Conservation (phyloP, 2,113 vertebrate species). For the Trematocara unimaculatum region DNA sequence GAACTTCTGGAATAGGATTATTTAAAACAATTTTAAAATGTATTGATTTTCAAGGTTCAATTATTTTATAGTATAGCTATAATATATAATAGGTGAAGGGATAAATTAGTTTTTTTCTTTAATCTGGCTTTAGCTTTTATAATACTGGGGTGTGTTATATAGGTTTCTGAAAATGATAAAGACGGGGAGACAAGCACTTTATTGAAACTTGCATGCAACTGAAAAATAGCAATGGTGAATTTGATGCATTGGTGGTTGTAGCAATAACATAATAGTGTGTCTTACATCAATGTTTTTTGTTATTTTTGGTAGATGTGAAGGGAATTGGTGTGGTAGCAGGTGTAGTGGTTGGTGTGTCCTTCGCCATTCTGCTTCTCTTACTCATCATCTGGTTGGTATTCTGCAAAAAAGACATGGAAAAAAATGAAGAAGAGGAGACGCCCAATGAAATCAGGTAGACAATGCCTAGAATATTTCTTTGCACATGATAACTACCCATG, state of each 20-base stretch:
- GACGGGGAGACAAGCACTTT: background rate
- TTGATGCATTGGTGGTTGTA: background rate
- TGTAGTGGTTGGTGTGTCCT: slow-evolving; percentile 79
- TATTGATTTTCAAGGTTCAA: background rate
- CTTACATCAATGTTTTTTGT: background rate
- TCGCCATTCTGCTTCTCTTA: slow-evolving; percentile 78
- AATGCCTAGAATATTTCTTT: background rate
- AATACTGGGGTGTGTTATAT: background rate
- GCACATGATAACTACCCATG: background rate
- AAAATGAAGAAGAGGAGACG: slow-evolving; percentile 88
- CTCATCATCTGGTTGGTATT: slow-evolving; percentile 83
- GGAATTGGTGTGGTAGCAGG: slow-evolving; percentile 82
- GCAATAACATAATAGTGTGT: background rate
- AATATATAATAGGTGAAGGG: background rate
- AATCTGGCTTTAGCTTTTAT: background rate
- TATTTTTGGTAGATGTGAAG: slow-evolving; percentile 70
- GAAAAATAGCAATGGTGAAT: background rate
- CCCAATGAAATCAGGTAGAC: slow-evolving; percentile 90
- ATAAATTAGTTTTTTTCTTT: accelerated
- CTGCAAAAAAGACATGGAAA: slow-evolving; percentile 85
- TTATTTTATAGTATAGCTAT: background rate
- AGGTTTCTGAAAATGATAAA: background rate
- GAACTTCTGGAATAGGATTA: background rate
- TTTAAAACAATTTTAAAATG: background rate
- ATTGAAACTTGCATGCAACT: background rate